phyloP scores from a whole-genome alignment of 1,140 invertebrate genomes.

The Grapholita molesta region DNA sequence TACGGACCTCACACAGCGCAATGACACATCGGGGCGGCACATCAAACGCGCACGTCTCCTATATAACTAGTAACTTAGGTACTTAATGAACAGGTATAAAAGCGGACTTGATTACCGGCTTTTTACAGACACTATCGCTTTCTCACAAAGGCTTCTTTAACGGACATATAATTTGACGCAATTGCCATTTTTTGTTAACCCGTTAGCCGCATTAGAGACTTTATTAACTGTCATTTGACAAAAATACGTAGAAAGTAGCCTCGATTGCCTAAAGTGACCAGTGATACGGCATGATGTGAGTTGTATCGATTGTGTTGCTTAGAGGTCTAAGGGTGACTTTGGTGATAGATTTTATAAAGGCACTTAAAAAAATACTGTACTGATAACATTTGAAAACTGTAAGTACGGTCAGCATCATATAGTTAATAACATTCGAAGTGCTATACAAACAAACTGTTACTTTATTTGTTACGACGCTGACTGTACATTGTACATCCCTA shows the following conservation, averaged over 20 bases:
- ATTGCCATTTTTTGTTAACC: conserved; percentile 2
- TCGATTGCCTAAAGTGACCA: conserved; percentile 11
- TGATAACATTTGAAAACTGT: no score
- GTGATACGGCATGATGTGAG: background rate
- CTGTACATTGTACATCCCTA: no score
- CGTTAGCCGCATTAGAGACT: background rate
- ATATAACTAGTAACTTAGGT: background rate
- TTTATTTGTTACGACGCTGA: no score
- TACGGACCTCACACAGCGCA: no score
- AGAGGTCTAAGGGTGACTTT: background rate
- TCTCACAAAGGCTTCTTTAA: background rate
- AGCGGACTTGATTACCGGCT: conserved; percentile 1
- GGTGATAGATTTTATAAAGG: background rate
- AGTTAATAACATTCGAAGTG: no score
- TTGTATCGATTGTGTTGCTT: background rate
- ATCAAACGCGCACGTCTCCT: background rate
- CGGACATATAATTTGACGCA: conserved; percentile 5
- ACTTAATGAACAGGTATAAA: background rate
- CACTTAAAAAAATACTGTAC: no score
- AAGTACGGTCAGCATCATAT: no score
- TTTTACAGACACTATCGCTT: background rate
- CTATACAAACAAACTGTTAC: no score
- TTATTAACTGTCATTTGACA: conserved; percentile 9
- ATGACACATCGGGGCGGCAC: background rate
- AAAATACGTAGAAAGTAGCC: conserved; percentile 12